These are phyloP conservation scores for Atta texana DNA, from an alignment of 1,140 invertebrate genomes.

Conservation along the genomic window DNA sequence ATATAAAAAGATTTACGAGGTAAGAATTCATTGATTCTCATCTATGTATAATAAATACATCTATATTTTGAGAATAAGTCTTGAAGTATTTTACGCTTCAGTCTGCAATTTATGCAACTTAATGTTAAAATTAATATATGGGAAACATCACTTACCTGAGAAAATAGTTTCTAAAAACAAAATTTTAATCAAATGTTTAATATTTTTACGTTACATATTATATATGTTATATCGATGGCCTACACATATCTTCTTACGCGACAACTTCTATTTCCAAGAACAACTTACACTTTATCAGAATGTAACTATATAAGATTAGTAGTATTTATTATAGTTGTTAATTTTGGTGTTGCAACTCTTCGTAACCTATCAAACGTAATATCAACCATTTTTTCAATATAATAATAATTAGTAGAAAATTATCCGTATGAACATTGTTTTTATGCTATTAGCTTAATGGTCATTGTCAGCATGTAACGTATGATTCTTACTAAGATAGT, in stretches of 20 bases:
- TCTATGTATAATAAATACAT: too few relatives aligned
- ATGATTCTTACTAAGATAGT: not conserved
- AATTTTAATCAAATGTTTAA: conserved; percentile 37
- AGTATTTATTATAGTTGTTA: conserved; percentile 30
- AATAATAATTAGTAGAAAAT: conserved; percentile 19
- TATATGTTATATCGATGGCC: not conserved
- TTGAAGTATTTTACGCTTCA: too few relatives aligned
- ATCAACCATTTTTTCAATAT: not conserved
- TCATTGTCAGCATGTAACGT: not conserved
- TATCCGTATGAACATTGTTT: not conserved
- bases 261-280: conserved; percentile 40
- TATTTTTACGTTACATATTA: conserved; percentile 20
- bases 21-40: too few relatives aligned
- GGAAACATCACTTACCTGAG: conserved; percentile 19
- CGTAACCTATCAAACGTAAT: not conserved
- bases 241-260: not conserved
- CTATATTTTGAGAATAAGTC: too few relatives aligned
- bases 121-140: not conserved
- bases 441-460: conserved; percentile 20
- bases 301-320: conserved; percentile 6
- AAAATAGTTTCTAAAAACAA: conserved; percentile 24
- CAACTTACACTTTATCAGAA: conserved; percentile 7
- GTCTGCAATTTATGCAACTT: too few relatives aligned
- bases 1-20: too few relatives aligned
- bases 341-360: conserved; percentile 5